Evolutionary conservation across 92 coral and sea anemone genomes (phyloP).

Genomic region (Montipora capitata): DNA sequence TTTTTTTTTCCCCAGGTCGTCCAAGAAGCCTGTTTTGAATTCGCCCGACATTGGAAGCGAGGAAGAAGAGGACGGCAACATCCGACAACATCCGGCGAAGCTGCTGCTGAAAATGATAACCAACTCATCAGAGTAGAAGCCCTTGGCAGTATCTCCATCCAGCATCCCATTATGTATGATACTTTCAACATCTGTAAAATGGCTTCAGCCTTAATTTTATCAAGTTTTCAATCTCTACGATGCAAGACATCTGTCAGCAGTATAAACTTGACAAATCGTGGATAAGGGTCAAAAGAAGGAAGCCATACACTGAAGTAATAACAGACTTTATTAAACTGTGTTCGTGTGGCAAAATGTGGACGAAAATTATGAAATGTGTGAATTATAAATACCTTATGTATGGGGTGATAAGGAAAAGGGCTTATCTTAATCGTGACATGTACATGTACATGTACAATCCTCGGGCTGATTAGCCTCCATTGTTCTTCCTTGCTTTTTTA

Average conservation of each 20-base stretch:
- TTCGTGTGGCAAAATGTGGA: conserved; percentile 17
- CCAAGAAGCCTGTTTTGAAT: background rate
- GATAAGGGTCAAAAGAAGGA: conserved; percentile 57
- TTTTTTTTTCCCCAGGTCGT: background rate
- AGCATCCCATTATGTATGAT: conserved; percentile 71
- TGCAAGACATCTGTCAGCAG: conserved; percentile 73
- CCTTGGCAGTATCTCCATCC: conserved; percentile 35
- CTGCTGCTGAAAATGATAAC: conserved; percentile 4
- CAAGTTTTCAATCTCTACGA: conserved; percentile 68
- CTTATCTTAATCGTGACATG: no score
- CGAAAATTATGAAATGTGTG: background rate
- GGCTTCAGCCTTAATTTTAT: conserved; percentile 44
- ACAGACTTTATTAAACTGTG: conserved; percentile 54
- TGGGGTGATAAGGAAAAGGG: no score
- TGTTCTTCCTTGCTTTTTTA: no score
- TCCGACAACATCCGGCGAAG: background rate
- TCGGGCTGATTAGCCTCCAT: no score
- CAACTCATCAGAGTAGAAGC: background rate
- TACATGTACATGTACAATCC: no score
- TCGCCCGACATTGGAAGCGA: background rate
- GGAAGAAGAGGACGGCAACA: conserved; percentile 3
- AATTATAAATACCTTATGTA: no score
- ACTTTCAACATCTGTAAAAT: conserved; percentile 62
- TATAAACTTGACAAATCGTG: conserved; percentile 53
- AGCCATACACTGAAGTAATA: conserved; percentile 67